These are phyloP conservation scores for Zaprionus camerounensis DNA, from an alignment of 1,140 invertebrate genomes.

Conservation along the genomic window DNA sequence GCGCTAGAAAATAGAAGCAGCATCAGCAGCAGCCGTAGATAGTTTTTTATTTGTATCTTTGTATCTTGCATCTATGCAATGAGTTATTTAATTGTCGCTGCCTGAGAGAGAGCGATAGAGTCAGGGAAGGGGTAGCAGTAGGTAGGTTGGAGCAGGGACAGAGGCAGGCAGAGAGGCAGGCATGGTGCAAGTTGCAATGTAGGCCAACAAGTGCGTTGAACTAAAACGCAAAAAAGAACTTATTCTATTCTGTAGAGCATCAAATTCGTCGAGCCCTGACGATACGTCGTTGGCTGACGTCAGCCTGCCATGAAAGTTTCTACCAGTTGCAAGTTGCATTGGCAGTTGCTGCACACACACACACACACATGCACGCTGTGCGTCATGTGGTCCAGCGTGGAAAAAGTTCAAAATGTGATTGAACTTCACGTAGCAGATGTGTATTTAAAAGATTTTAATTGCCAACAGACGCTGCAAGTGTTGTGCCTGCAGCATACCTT, in stretches of 20 bases:
- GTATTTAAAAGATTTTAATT: slow-evolving; percentile 41
- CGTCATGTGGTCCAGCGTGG: slow-evolving; percentile 11
- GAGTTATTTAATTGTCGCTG: slow-evolving; percentile 57
- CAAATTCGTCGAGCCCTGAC: slow-evolving; percentile 26
- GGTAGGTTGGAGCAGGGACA: neutral
- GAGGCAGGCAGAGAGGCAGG: slow-evolving; percentile 20
- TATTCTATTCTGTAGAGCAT: slow-evolving; percentile 27
- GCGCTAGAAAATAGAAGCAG: slow-evolving; percentile 46
- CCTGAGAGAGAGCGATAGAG: neutral
- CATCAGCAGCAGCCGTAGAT: slow-evolving; percentile 21
- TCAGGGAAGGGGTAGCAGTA: neutral
- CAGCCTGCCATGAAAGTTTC: slow-evolving; percentile 27
- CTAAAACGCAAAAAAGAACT: slow-evolving; percentile 49
- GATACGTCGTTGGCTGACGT: slow-evolving; percentile 24
- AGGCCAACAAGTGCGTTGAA: slow-evolving; percentile 82
- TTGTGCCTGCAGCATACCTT: slow-evolving; percentile 22
- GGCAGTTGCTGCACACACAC: neutral
- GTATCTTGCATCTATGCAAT: slow-evolving; percentile 29
- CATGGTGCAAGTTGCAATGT: slow-evolving; percentile 56
- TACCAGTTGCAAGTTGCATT: neutral
- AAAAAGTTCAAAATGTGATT: slow-evolving; percentile 76
- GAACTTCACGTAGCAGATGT: slow-evolving; percentile 55
- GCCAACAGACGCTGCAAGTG: slow-evolving; percentile 21
- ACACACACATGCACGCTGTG: neutral
- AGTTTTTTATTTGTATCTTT: slow-evolving; percentile 30